A percentile compares a stretch with the other conserved stretches of the same genome.
Conservation (phyloP, 2,888 invertebrate genomes). For the Gymnosoma rotundatum region DNA sequence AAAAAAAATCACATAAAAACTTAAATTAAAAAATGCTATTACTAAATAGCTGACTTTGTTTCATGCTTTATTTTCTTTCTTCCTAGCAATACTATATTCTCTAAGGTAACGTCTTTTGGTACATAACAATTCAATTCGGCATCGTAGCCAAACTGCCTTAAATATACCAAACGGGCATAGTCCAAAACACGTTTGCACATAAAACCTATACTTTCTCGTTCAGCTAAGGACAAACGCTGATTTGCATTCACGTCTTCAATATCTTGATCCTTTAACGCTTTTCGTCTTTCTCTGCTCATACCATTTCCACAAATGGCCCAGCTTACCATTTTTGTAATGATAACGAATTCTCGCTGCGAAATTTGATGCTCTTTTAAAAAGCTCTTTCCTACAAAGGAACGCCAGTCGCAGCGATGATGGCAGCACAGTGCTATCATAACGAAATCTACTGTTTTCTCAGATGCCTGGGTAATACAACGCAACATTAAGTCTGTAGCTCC, state of each 20-base stretch:
- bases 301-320: slow-evolving; percentile 94
- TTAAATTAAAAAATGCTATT: background rate
- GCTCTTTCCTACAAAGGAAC: slow-evolving; percentile 86
- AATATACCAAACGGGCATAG: slow-evolving; percentile 87
- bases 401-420: slow-evolving; percentile 92
- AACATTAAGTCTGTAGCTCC: slow-evolving; percentile 92
- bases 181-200: slow-evolving; percentile 91
- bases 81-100: slow-evolving; percentile 90
- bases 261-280: slow-evolving; percentile 75
- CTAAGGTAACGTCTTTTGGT: slow-evolving; percentile 86
- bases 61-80: slow-evolving; percentile 28
- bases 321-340: slow-evolving; percentile 91
- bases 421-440: slow-evolving; percentile 93
- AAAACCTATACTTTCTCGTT: slow-evolving; percentile 86
- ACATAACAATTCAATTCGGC: slow-evolving; percentile 87
- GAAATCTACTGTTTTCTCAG: slow-evolving; percentile 83
- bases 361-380: slow-evolving; percentile 85
- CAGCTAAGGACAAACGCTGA: slow-evolving; percentile 79
- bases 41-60: background rate
- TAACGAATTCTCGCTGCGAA: slow-evolving; percentile 86
- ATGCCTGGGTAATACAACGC: slow-evolving; percentile 84
- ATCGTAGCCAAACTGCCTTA: slow-evolving; percentile 85
- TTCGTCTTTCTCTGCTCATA: slow-evolving; percentile 83
- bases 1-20: background rate
- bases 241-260: slow-evolving; percentile 63